Evolutionary conservation across 35 echinoderm and acorn worm species (phyloP).

Genomic region (Stichopus chloronotus): DNA sequence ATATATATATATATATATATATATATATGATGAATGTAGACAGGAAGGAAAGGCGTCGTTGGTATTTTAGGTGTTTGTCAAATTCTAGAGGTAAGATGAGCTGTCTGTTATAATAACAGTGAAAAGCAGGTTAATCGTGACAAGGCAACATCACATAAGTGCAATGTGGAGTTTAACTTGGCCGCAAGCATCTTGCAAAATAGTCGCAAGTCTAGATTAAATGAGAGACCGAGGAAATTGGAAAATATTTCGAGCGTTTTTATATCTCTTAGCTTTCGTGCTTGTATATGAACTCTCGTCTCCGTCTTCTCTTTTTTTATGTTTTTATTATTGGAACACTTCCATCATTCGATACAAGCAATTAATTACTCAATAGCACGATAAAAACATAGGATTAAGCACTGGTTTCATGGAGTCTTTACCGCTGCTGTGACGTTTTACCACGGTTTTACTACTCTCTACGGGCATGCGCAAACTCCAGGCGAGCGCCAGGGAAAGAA

Average conservation of each 20-base stretch:
- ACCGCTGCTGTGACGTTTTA: not conserved
- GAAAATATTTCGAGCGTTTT: not conserved
- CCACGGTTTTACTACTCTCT: not conserved
- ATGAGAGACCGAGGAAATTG: not conserved
- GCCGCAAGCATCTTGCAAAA: not conserved
- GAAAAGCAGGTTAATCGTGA: not conserved
- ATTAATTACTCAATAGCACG: conserved; percentile 11
- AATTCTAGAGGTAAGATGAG: not conserved
- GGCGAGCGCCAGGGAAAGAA: not conserved
- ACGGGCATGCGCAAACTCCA: not conserved
- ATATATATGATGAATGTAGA: not conserved
- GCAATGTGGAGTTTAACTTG: not conserved
- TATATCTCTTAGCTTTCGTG: not conserved
- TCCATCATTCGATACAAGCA: conserved; percentile 15
- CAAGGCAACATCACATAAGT: conserved; percentile 1
- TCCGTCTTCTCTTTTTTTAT: not conserved
- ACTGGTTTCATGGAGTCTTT: not conserved
- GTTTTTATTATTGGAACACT: conserved; percentile 10
- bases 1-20: not conserved
- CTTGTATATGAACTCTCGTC: not conserved
- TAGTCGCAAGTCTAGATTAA: not conserved
- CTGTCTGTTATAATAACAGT: not conserved
- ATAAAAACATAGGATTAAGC: not conserved
- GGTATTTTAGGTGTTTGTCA: not conserved
- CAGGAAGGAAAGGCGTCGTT: no score